Conservation (phyloP, 2,113 vertebrate genomes). For the Oreochromis tanganicae region DNA sequence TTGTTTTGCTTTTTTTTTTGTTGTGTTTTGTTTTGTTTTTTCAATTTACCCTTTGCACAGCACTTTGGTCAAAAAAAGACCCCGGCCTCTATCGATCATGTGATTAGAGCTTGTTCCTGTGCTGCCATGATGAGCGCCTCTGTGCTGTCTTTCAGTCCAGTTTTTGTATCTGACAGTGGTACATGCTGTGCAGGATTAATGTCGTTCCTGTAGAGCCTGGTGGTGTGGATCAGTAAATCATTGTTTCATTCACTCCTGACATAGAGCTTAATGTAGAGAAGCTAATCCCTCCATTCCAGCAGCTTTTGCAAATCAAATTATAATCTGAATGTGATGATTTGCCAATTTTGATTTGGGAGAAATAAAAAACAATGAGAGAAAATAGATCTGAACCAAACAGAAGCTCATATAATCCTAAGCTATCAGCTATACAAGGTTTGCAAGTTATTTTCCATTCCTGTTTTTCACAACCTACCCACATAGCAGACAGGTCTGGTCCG, state of each 20-base stretch:
- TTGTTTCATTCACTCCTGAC: fast-evolving
- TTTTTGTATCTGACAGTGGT: not conserved
- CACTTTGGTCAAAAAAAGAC: too few relatives aligned
- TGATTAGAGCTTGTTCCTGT: not conserved
- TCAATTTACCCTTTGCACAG: too few relatives aligned
- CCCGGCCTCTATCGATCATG: too few relatives aligned
- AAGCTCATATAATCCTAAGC: fast-evolving
- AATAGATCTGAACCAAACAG: not conserved
- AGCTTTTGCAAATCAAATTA: not conserved
- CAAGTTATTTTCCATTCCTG: not conserved
- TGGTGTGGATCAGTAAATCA: not conserved
- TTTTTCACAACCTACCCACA: not conserved
- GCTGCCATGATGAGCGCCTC: not conserved
- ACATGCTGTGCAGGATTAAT: not conserved
- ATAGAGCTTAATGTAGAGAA: not conserved
- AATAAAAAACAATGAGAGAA: not conserved
- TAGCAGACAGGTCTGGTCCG: too few relatives aligned
- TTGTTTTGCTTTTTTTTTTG: too few relatives aligned
- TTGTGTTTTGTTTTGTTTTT: too few relatives aligned
- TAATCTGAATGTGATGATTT: not conserved
- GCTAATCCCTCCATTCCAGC: not conserved
- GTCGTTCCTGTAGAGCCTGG: not conserved
- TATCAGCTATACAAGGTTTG: not conserved
- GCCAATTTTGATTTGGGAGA: not conserved
- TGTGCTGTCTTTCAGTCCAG: not conserved